Base-by-base conservation (phyloP, 92 coral and sea anemone species). In the Paramuricea clavata region DNA sequence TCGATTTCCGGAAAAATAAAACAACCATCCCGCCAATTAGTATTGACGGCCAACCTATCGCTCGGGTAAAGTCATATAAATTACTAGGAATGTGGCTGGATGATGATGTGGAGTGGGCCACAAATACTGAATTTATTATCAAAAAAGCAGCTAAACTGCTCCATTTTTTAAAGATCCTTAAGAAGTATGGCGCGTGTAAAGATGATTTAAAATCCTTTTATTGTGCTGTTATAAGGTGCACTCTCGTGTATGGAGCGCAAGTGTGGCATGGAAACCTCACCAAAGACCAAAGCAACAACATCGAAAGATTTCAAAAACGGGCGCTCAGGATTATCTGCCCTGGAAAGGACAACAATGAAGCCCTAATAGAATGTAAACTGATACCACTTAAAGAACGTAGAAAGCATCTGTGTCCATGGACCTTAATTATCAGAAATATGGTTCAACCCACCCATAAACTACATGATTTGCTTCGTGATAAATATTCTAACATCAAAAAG, bases 241-340 rank as follows among this genome's bases (percentile, higher is more conserved):
- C n/a, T n/a, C n/a, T n/a, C n/a, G n/a, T n/a, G n/a, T n/a, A n/a
- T n/a, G n/a, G n/a, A n/a, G n/a, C n/a, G n/a, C n/a, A n/a, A n/a
- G n/a, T n/a, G n/a, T n/a, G n/a, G n/a, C n/a, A n/a, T n/a, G n/a
- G n/a, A n/a, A n/a, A n/a, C n/a, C n/a, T n/a, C n/a, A n/a, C n/a
- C n/a, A n/a, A n/a, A n/a, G n/a, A n/a, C n/a, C n/a, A n/a, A n/a
- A n/a, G n/a, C n/a, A n/a, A n/a, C n/a, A n/a, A n/a, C n/a, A n/a
- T n/a, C n/a, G n/a, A n/a, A n/a, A n/a, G n/a, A n/a, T n/a, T n/a
- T n/a, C n/a, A n/a, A n/a, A n/a, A n/a, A n/a, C n/a, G n/a, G n/a
- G n/a, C n/a, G n/a, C n/a, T n/a, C n/a, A 69, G 49, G 49, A 77
- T 56, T 25, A 56, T 77, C 36, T 77, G 10, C 39, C 69, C 82